phyloP scores from a whole-genome alignment of 2,888 invertebrate genomes.

The Orthonevra nobilis region DNA sequence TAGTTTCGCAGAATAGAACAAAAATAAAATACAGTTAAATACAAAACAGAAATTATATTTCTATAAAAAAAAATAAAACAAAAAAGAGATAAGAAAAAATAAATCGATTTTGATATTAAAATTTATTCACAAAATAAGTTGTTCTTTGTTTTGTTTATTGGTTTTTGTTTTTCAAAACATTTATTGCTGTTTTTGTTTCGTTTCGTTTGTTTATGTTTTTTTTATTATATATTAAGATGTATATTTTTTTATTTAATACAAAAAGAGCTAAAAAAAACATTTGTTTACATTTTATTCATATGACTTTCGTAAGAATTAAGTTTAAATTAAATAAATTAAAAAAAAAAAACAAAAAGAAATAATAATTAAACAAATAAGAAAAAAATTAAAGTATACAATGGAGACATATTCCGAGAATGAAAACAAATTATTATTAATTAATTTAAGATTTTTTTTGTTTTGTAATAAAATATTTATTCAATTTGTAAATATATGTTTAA shows the following conservation, averaged over 20 bases:
- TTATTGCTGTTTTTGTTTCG: slow-evolving; percentile 15
- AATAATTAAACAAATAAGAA: slow-evolving; percentile 6
- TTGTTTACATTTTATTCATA: slow-evolving; percentile 58
- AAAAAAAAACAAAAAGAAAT: slow-evolving; percentile 34
- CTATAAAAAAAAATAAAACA: slow-evolving; percentile 24
- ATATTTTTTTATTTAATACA: slow-evolving; percentile 38
- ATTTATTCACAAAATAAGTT: slow-evolving; percentile 43
- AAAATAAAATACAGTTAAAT: too few relatives aligned
- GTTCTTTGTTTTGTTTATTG: slow-evolving; percentile 10
- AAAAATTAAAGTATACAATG: slow-evolving; percentile 14
- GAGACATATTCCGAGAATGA: slow-evolving; percentile 12
- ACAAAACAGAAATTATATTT: slow-evolving; percentile 39
- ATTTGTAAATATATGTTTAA: too few relatives aligned
- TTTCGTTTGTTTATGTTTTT: slow-evolving; percentile 19
- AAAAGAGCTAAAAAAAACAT: slow-evolving; percentile 59
- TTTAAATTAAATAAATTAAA: slow-evolving; percentile 67
- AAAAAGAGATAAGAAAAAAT: slow-evolving; percentile 41
- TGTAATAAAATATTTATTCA: neutral
- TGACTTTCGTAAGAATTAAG: slow-evolving; percentile 48
- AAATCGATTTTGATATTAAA: slow-evolving; percentile 49
- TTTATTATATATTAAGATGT: neutral
- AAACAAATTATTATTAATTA: neutral
- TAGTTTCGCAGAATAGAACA: slow-evolving; percentile 28
- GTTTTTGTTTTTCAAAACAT: slow-evolving; percentile 22
- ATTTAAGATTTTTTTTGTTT: too few relatives aligned